Conservation (phyloP, 2,113 vertebrate species). For the human region DNA sequence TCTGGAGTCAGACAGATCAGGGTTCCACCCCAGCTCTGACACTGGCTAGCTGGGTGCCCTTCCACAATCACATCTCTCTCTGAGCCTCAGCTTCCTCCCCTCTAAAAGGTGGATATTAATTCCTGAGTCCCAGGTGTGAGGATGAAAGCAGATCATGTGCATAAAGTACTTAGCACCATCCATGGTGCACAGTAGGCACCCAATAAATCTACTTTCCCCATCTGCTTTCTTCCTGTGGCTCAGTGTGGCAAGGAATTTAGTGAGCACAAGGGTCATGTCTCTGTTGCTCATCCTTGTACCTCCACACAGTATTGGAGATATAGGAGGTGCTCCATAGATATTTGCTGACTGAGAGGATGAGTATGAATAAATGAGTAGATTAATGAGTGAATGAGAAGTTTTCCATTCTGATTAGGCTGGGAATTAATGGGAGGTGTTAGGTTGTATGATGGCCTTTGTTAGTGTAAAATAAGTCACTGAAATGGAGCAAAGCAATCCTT, state of each 20-base stretch:
- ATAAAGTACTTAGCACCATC: background rate
- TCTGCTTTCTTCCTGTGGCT: background rate
- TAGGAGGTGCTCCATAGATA: background rate
- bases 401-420: background rate
- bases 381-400: background rate
- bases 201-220: background rate
- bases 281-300: background rate
- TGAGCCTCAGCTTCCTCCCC: background rate
- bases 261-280: background rate
- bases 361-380: background rate
- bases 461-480: background rate
- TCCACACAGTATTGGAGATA: background rate
- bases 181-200: background rate
- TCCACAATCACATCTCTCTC: background rate
- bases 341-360: background rate
- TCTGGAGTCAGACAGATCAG: background rate
- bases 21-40: background rate
- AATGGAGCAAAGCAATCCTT: slow-evolving; percentile 3
- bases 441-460: background rate
- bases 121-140: background rate
- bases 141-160: background rate
- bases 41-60: background rate
- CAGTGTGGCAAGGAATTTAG: background rate
- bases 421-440: background rate
- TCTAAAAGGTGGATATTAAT: background rate